Percentiles rank a stretch among this genome's conserved stretches.
Evolutionary conservation across 2,797 vertebrate genomes (phyloP).

Genomic region (Helicolenus hilgendorfi): DNA sequence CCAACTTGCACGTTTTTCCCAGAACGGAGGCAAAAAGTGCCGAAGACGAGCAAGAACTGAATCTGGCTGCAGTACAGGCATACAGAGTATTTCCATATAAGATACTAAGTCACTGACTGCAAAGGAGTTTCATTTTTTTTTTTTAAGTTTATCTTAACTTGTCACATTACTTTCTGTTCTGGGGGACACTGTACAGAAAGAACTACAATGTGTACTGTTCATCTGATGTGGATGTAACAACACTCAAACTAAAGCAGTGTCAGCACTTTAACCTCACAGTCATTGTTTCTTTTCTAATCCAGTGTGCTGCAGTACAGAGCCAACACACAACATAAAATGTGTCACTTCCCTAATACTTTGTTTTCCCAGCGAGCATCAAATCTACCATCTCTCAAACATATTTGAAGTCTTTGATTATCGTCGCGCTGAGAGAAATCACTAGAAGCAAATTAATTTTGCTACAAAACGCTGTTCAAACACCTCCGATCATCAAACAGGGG

Average conservation of each 20-base stretch:
- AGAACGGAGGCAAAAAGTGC: background rate
- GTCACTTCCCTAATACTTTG: background rate
- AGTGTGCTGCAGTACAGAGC: background rate
- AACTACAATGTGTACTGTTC: background rate
- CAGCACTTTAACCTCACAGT: background rate
- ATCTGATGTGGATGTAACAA: background rate
- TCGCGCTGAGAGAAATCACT: background rate
- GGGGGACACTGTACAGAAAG: background rate
- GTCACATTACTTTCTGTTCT: background rate
- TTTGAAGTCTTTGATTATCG: slow-evolving; percentile 9
- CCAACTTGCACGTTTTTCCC: too few relatives aligned
- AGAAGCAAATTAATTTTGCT: slow-evolving; percentile 7
- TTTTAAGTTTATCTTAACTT: background rate
- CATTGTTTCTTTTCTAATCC: background rate
- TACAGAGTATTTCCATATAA: background rate
- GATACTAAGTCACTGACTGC: background rate
- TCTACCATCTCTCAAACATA: background rate
- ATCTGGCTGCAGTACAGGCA: background rate
- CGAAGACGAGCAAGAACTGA: background rate
- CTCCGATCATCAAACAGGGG: slow-evolving; percentile 3
- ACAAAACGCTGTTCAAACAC: slow-evolving; percentile 26
- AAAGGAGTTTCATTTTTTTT: background rate
- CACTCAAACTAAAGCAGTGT: background rate
- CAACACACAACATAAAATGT: background rate
- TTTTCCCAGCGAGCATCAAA: background rate